phyloP scores from a whole-genome alignment of 2,888 invertebrate genomes.

The Conistra vaccinii region DNA sequence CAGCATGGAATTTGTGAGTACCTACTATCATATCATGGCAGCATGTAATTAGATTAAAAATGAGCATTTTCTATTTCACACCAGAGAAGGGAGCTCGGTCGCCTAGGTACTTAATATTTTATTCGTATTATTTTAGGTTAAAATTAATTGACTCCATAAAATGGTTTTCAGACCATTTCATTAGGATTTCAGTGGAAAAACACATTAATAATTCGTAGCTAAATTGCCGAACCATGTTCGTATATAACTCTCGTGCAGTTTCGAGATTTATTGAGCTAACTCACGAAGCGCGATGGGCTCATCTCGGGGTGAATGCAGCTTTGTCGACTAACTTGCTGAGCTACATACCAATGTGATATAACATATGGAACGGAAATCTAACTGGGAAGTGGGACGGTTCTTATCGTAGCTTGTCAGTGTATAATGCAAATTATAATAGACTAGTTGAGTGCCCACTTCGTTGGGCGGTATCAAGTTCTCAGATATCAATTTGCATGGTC shows the following conservation, averaged over 20 bases:
- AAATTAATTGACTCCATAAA: background rate
- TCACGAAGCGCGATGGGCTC: slow-evolving; percentile 22
- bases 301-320: slow-evolving; percentile 32
- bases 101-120: slow-evolving; percentile 22
- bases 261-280: slow-evolving; percentile 28
- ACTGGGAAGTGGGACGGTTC: slow-evolving; percentile 38
- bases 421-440: slow-evolving; percentile 30
- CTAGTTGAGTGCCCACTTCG: too few relatives aligned
- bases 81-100: too few relatives aligned
- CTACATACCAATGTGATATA: slow-evolving; percentile 42
- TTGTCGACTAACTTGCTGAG: slow-evolving; percentile 37
- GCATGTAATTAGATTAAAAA: too few relatives aligned
- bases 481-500: background rate
- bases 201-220: slow-evolving; percentile 1
- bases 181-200: background rate
- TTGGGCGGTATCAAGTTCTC: too few relatives aligned
- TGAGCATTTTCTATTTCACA: too few relatives aligned
- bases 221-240: slow-evolving; percentile 14
- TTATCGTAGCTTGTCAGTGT: slow-evolving; percentile 13
- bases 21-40: too few relatives aligned
- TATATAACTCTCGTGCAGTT: slow-evolving; percentile 23
- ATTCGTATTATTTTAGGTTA: slow-evolving; percentile 2
- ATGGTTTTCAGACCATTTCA: background rate
- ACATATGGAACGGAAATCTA: slow-evolving; percentile 50
- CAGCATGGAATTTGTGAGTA: too few relatives aligned